Base-by-base conservation (phyloP, 2,797 vertebrate species). In the Spinibarbus caldwelli region DNA sequence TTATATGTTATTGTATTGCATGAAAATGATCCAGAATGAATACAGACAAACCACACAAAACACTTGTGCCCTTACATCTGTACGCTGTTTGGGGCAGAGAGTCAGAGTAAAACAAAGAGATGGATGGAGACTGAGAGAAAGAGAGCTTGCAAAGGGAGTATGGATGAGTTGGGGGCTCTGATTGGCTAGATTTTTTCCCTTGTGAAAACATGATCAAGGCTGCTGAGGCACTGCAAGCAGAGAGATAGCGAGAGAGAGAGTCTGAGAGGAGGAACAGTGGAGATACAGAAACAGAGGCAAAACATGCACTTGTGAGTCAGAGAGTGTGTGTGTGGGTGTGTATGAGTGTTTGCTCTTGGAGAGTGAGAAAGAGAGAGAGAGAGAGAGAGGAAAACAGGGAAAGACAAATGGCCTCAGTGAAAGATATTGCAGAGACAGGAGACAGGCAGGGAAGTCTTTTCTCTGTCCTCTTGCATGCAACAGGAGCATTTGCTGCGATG, bases 141-240 rank as follows among this genome's bases (percentile, higher is more conserved):
- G 80, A 45, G 82, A 84, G 86, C 19, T 70, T 78, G 31, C 19
- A 26, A 12, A 23, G 86, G 84, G 86, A 82, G 88, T 84, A 52
- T 70, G 68, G 59, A 34, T 82, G 85, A 87, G 76, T 84, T 83
- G 87, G 72, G 67, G 84, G 75, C 86, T 73, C 92, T 92, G 91
- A 95, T 94, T 95, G 95, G 95, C 88, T 94, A 88, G 86, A 90
- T 92, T 93, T 87, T 94, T 93, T 92, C 93, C 92, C 93, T 92
- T 91, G 89, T 92, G 90, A 93, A 93, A 94, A 92, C 92, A 91
- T 94, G 94, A 95, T 94, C 88, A 93, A 92, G 94, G 93, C 95
- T 96, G 95, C 95, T 95, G 94, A 94, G 94, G 93, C 93, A 95
- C 95, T 96, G 95, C 95, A 96, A n/a, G 95, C 94, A 91, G 92